phyloP scores from a whole-genome alignment of 2,888 invertebrate species.

The Dasysyrphus albostriatus region DNA sequence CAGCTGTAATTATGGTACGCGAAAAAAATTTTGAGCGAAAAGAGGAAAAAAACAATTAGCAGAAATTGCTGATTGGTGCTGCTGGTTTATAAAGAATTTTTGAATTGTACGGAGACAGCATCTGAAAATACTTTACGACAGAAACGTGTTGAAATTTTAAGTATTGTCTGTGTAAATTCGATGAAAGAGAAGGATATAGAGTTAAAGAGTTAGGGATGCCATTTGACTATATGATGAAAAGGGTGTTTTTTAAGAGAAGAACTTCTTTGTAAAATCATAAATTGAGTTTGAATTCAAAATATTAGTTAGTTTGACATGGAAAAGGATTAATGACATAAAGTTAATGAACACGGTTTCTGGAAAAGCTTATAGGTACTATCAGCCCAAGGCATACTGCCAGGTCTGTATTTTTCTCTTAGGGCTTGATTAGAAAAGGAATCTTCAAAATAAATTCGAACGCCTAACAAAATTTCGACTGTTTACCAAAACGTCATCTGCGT shows the following conservation, averaged over 20 bases:
- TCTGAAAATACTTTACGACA: background rate
- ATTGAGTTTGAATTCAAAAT: too few species aligned
- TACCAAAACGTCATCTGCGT: too few species aligned
- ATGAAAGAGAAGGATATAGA: background rate
- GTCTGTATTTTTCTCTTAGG: too few species aligned
- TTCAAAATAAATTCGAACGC: too few species aligned
- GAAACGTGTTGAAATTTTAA: slow-evolving; percentile 43
- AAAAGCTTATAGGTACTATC: too few species aligned
- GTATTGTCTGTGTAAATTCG: slow-evolving; percentile 3
- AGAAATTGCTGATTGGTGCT: background rate
- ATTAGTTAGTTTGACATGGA: too few species aligned
- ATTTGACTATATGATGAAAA: slow-evolving; percentile 9
- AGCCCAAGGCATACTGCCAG: too few species aligned
- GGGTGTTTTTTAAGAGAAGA: background rate
- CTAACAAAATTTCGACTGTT: too few species aligned
- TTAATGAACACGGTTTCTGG: too few species aligned
- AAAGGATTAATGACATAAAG: too few species aligned
- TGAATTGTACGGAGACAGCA: background rate
- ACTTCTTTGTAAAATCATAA: background rate
- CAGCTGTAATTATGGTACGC: slow-evolving; percentile 15
- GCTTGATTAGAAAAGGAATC: too few species aligned
- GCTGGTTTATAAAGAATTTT: slow-evolving; percentile 24
- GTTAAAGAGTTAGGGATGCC: background rate
- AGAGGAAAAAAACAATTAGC: background rate
- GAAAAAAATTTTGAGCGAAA: background rate